Evolutionary conservation across 2,888 invertebrate species (phyloP).

Genomic region (Acrocyrtus sp.): DNA sequence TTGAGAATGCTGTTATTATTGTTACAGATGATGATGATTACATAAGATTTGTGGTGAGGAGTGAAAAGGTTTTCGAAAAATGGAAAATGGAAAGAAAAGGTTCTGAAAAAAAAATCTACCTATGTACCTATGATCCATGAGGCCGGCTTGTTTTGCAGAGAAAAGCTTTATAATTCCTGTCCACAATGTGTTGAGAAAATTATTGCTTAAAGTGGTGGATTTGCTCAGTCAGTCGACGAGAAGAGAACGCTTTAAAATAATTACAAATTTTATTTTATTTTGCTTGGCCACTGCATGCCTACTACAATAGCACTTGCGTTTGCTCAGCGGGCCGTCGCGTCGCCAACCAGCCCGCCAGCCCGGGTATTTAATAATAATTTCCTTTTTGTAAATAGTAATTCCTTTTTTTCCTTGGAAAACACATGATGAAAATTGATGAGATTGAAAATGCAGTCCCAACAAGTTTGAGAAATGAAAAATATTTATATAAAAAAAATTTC

Average conservation of each 20-base stretch:
- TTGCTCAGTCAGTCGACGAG: neutral
- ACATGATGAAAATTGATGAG: slow-evolving; percentile 1
- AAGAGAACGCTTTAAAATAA: too few relatives aligned
- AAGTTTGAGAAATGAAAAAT: too few relatives aligned
- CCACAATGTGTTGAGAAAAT: neutral
- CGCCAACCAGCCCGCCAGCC: slow-evolving; percentile 12
- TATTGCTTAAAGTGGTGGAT: too few relatives aligned
- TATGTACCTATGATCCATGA: too few relatives aligned
- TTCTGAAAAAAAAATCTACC: too few relatives aligned
- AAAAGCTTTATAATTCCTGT: neutral
- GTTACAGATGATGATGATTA: neutral
- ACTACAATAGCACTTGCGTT: too few relatives aligned
- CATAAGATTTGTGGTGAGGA: too few relatives aligned
- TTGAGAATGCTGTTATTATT: too few relatives aligned
- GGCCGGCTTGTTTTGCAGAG: too few relatives aligned
- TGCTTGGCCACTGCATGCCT: neutral
- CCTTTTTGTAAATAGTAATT: slow-evolving; percentile 13
- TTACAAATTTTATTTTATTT: neutral
- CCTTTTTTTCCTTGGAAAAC: neutral
- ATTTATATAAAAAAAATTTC: too few relatives aligned
- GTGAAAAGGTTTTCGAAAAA: neutral
- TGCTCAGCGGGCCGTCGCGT: slow-evolving; percentile 26
- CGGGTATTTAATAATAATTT: slow-evolving; percentile 34
- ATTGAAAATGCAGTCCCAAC: too few relatives aligned
- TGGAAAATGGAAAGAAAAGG: too few relatives aligned